Conservation (phyloP, 2,113 vertebrate species). For the Columbina picui region DNA sequence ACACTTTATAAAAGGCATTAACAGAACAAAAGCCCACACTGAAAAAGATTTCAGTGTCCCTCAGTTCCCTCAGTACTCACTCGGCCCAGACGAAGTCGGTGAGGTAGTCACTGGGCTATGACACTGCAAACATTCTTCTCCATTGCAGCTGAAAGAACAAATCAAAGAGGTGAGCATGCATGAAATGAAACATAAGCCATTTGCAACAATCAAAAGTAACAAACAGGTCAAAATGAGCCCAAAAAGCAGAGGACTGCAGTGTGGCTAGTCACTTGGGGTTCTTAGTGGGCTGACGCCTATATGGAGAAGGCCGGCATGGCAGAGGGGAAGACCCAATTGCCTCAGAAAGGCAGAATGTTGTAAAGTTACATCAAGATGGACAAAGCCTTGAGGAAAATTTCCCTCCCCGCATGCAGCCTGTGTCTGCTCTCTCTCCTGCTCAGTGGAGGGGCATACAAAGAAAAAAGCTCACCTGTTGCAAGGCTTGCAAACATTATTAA, state of each 20-base stretch:
- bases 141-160: constrained; percentile 35
- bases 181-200: not conserved
- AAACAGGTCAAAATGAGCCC: not conserved
- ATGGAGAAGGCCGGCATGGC: not conserved
- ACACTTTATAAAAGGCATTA: not conserved
- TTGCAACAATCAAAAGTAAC: not conserved
- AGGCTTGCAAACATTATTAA: constrained; percentile 24
- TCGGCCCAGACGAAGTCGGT: not conserved
- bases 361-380: not conserved
- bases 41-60: not conserved
- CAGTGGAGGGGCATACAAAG: not conserved
- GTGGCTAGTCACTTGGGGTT: not conserved
- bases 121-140: constrained; percentile 34
- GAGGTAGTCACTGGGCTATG: not conserved
- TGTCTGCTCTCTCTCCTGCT: not conserved
- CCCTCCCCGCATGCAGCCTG: not conserved
- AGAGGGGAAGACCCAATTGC: not conserved
- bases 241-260: not conserved
- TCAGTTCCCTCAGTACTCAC: constrained; percentile 3
- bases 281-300: not conserved
- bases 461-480: constrained; percentile 54
- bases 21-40: not conserved
- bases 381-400: not conserved
- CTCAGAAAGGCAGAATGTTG: not conserved
- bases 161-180: not conserved